Base-by-base conservation (phyloP, 2,888 invertebrate genomes). In the Mystacides longicornis region DNA sequence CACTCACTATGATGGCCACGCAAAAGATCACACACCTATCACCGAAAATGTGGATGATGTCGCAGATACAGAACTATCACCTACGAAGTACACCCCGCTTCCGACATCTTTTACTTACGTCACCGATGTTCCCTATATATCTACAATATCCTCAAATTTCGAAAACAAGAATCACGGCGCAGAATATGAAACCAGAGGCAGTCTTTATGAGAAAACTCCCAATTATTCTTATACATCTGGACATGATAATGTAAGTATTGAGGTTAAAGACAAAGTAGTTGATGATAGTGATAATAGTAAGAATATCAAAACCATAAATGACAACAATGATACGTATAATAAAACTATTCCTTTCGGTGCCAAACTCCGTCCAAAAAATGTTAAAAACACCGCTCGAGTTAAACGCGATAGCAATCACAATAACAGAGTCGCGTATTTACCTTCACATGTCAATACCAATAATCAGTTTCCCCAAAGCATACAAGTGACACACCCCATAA, bases 21-120 rank as follows among this genome's bases (percentile, higher is more conserved):
- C 52, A n/a, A 70, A 69, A 65, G 75, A 74, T 56, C 67, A 73
- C 55, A 77, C 67, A 42, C 77, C 78, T 1, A 75, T 77, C 23
- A 71, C 69, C 20, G 79, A 79, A 68, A 69, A 74, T 42, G 63
- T 73, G 2, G 67, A 72, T 42, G 77, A 77, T 54, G 65, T 75
- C 49, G 72, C 71, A 52, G 73, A 77, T 62, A 69, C 72, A 1
- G 67, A 68, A 52, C 62, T 64, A 59, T 62, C 64, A 59, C 60
- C 63, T 22, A 62, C 64, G 16, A 67, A 60, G 52, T 61, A 64
- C 11, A 60, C 63, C 52, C 55, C 64, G n/a, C 65, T 64, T 5
- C 60, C 63, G 51, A 56, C 64, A 14, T 27, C 65, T 2, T 62
- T 55, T 51, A 31, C 65, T 2, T 62, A 57, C 52, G 51, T 65